These are phyloP conservation scores for Tipula helvola DNA, from an alignment of 2,888 invertebrate species.

Conservation along the genomic window DNA sequence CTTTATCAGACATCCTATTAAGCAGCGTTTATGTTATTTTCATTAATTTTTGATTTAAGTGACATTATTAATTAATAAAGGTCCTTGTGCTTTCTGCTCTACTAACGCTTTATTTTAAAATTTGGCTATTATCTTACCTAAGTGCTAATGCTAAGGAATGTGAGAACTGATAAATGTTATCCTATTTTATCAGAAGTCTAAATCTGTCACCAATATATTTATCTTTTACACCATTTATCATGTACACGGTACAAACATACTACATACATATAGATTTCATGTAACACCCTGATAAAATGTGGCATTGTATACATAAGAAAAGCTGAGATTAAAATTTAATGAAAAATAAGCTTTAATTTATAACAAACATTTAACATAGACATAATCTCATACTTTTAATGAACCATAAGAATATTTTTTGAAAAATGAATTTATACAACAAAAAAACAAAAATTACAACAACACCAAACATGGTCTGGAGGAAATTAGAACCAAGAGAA, in stretches of 20 bases:
- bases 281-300: neutral
- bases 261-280: neutral
- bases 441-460: neutral
- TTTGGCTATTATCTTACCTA: too few species aligned
- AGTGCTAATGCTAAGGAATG: neutral
- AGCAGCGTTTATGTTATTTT: too few species aligned
- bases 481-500: neutral
- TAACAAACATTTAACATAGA: neutral
- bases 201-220: neutral
- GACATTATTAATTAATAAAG: too few species aligned
- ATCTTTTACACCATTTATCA: neutral
- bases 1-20: too few species aligned
- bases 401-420: neutral
- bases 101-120: too few species aligned
- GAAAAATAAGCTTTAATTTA: neutral
- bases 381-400: neutral
- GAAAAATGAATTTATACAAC: neutral
- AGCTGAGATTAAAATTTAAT: neutral
- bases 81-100: too few species aligned
- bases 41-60: too few species aligned
- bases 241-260: neutral
- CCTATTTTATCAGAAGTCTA: neutral
- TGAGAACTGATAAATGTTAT: neutral
- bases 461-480: neutral
- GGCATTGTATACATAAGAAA: neutral